These are phyloP conservation scores for Parauchenoglanis ngamensis DNA, from an alignment of 2,797 vertebrate species.

Conservation along the genomic window DNA sequence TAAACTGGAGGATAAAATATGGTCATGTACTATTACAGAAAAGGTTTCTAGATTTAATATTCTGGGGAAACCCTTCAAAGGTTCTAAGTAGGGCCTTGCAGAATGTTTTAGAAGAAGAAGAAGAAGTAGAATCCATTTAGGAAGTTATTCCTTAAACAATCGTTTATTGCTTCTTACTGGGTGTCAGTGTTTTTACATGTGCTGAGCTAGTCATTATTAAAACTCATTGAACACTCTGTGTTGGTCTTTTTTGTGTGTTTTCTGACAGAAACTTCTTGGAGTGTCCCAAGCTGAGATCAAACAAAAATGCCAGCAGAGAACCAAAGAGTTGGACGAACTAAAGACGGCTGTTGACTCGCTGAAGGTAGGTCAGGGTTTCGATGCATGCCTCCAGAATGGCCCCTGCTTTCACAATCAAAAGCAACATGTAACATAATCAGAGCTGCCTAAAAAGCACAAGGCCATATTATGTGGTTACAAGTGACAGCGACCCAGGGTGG, in stretches of 20 bases:
- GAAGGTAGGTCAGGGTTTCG: constrained; percentile 66
- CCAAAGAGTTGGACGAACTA: constrained; percentile 81
- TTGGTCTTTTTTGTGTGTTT: not conserved
- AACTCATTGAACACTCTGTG: not conserved
- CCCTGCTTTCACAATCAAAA: constrained; percentile 18
- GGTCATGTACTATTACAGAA: not conserved
- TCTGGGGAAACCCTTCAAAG: not conserved
- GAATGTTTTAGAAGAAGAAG: not conserved
- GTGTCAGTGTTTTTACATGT: not conserved
- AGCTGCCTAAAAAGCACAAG: constrained; percentile 19
- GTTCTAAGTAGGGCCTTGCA: not conserved
- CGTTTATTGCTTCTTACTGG: not conserved
- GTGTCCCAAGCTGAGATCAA: constrained; percentile 79
- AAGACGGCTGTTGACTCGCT: constrained; percentile 80
- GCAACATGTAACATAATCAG: constrained; percentile 35
- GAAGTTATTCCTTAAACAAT: not conserved
- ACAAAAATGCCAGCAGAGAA: constrained; percentile 80
- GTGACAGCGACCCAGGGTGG: constrained; percentile 14
- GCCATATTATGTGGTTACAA: constrained; percentile 32
- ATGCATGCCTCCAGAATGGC: not conserved
- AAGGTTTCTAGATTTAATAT: not conserved
- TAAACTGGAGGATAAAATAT: not conserved
- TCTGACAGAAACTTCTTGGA: constrained; percentile 80
- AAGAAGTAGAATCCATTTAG: not conserved
- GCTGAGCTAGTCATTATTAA: not conserved